These are phyloP conservation scores for Catharus fuscescens DNA, from an alignment of 2,113 vertebrate species.

Conservation along the genomic window DNA sequence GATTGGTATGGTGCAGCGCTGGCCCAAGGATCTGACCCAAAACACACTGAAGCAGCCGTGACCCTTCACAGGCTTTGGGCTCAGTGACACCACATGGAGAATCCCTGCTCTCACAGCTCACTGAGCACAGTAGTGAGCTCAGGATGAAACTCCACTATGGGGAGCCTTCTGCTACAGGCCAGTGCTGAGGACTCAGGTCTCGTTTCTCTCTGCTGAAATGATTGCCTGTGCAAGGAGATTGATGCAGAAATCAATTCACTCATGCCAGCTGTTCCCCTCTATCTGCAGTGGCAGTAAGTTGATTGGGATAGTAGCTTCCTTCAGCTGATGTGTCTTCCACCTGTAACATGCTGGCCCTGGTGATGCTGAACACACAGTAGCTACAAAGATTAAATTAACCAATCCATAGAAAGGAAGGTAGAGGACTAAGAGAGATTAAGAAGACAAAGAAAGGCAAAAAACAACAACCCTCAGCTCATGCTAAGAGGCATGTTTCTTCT, in stretches of 20 bases:
- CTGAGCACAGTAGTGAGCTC: neutral
- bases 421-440: neutral
- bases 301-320: neutral
- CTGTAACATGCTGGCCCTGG: neutral
- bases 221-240: neutral
- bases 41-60: neutral
- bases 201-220: neutral
- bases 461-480: neutral
- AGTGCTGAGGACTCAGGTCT: neutral
- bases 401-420: neutral
- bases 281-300: neutral
- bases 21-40: neutral
- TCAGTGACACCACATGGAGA: neutral
- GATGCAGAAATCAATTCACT: conserved; percentile 32
- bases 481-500: neutral
- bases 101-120: neutral
- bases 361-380: neutral
- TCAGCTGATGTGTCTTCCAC: neutral
- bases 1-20: neutral
- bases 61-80: neutral
- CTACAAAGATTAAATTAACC: neutral
- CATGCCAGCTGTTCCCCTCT: neutral
- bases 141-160: fast-evolving
- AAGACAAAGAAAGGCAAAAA: neutral
- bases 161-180: neutral